phyloP scores from a whole-genome alignment of 2,113 vertebrate genomes.

The Colossoma macropomum region DNA sequence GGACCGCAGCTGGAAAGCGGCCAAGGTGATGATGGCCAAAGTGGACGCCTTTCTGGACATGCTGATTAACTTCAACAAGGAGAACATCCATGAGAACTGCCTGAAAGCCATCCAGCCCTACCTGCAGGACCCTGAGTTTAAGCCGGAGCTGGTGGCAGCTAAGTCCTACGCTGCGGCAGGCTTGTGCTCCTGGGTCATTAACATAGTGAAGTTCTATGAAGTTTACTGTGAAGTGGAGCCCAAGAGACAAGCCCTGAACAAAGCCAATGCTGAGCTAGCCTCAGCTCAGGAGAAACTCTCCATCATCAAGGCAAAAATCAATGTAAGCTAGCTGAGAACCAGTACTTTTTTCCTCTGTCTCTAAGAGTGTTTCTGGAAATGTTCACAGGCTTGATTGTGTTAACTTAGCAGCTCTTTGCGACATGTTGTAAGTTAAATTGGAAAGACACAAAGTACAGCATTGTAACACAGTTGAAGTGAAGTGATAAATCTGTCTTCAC shows the following conservation, averaged over 20 bases:
- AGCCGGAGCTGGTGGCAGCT: constrained; percentile 85
- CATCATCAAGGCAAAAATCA: constrained; percentile 87
- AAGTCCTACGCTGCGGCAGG: constrained; percentile 89
- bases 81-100: constrained; percentile 91
- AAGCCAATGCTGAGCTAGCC: constrained; percentile 85
- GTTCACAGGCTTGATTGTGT: background rate
- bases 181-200: constrained; percentile 97
- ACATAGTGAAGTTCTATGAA: constrained; percentile 86
- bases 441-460: background rate
- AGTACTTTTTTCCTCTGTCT: background rate
- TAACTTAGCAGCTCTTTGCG: background rate
- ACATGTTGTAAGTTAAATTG: background rate
- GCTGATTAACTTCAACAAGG: constrained; percentile 89
- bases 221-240: constrained; percentile 93
- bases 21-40: constrained; percentile 87
- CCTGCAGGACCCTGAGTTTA: constrained; percentile 88
- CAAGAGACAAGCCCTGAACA: constrained; percentile 87
- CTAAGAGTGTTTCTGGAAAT: background rate
- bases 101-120: constrained; percentile 91
- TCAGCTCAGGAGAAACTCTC: constrained; percentile 89
- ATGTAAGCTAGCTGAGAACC: constrained; percentile 76
- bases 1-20: constrained; percentile 95
- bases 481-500: constrained; percentile 44
- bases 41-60: constrained; percentile 91
- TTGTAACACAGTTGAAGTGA: background rate